phyloP scores from a whole-genome alignment of 2,797 vertebrate species.

The Chelon labrosus region DNA sequence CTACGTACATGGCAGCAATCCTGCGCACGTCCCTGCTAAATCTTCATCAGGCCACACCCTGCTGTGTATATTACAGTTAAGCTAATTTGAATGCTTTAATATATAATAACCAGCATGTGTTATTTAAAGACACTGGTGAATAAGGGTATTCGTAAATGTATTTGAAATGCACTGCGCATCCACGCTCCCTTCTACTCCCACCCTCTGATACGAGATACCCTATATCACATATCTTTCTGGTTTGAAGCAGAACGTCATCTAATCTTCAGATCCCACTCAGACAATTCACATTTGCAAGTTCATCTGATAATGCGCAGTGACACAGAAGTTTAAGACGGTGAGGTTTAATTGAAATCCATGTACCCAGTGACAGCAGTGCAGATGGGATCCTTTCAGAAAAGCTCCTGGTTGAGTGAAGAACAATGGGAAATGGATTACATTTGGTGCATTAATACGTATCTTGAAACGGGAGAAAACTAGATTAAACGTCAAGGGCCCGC shows the following conservation, averaged over 20 bases:
- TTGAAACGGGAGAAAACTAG: constrained; percentile 20
- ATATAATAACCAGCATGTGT: constrained; percentile 40
- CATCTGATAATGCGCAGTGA: constrained; percentile 14
- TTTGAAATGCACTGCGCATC: constrained; percentile 15
- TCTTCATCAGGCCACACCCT: constrained; percentile 59
- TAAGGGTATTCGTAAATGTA: constrained; percentile 1
- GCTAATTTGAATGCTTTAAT: constrained; percentile 71
- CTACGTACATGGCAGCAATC: constrained; percentile 30
- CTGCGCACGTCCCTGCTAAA: constrained; percentile 25
- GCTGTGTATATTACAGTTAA: constrained; percentile 70
- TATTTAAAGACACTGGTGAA: constrained; percentile 53
- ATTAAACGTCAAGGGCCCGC: constrained; percentile 4
- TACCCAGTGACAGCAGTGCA: constrained; percentile 13
- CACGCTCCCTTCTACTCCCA: background rate
- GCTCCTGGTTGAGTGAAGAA: constrained; percentile 1
- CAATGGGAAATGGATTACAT: constrained; percentile 14
- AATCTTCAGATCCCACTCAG: constrained; percentile 13
- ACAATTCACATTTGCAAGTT: constrained; percentile 9
- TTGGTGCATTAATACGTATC: constrained; percentile 25
- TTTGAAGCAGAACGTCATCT: constrained; percentile 26
- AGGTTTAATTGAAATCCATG: constrained; percentile 26
- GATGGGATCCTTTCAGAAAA: constrained; percentile 21
- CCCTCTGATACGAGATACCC: background rate
- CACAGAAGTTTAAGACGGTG: constrained; percentile 4
- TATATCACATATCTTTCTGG: background rate